Evolutionary conservation across 2,113 vertebrate genomes (phyloP).

Genomic region (Pseudopipra pipra): DNA sequence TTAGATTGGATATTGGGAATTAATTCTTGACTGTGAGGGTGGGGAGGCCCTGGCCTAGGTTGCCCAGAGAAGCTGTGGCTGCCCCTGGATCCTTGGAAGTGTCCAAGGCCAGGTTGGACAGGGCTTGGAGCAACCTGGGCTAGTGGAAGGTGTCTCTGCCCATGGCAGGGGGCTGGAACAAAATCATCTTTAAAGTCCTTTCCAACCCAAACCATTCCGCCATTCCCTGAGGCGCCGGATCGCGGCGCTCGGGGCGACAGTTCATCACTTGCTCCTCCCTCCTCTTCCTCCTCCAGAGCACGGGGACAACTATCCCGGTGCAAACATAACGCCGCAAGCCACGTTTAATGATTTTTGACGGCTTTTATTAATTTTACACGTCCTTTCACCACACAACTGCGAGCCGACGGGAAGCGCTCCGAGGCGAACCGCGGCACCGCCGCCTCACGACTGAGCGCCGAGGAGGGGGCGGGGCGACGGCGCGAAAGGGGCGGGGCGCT

Average conservation of each 20-base stretch:
- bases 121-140: background rate
- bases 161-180: background rate
- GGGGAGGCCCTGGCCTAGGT: background rate
- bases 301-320: rapidly evolving
- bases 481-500: background rate
- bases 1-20: background rate
- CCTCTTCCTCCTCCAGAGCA: background rate
- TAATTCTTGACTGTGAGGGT: background rate
- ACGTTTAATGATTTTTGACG: no score
- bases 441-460: background rate
- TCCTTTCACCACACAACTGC: no score
- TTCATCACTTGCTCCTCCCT: background rate
- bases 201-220: background rate
- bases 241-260: rapidly evolving
- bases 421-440: no score
- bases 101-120: background rate
- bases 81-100: background rate
- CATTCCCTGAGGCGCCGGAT: background rate
- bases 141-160: background rate
- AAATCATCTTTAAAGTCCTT: background rate
- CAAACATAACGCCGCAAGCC: no score
- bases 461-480: rapidly evolving
- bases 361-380: no score
- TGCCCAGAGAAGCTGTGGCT: background rate
- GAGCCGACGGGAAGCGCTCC: no score